phyloP scores from a whole-genome alignment of 2,797 vertebrate species.

The Triplophysa bombifrons region DNA sequence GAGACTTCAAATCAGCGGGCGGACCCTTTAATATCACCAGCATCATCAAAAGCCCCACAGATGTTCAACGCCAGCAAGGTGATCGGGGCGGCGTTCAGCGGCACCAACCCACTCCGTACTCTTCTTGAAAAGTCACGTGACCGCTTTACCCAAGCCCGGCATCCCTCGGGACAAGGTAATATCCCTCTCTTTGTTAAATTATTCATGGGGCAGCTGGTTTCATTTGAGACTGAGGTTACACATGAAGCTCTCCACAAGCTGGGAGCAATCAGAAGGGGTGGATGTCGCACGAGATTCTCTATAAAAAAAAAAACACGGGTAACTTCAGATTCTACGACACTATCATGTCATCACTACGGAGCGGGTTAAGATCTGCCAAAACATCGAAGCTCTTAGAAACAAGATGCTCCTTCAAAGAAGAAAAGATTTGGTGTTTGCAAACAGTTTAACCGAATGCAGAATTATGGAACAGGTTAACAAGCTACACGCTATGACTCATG shows the following conservation, averaged over 20 bases:
- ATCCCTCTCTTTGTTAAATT: conserved; percentile 46
- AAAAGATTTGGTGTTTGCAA: conserved; percentile 28
- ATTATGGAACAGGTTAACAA: conserved; percentile 39
- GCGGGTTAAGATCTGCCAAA: conserved; percentile 18
- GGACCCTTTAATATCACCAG: conserved; percentile 24
- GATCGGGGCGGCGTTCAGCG: conserved; percentile 17
- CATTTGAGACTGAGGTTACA: conserved; percentile 50
- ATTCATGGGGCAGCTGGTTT: conserved; percentile 60
- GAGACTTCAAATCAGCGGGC: conserved; percentile 38
- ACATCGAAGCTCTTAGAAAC: conserved; percentile 15
- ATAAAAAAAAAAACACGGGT: conserved; percentile 8
- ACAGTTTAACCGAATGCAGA: not conserved
- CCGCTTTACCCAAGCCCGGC: conserved; percentile 17
- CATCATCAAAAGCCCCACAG: conserved; percentile 3
- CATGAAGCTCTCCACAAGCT: conserved; percentile 50
- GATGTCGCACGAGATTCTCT: conserved; percentile 35
- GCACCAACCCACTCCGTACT: conserved; percentile 3
- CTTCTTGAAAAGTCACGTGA: conserved; percentile 23
- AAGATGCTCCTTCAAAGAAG: not conserved
- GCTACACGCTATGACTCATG: conserved; percentile 21
- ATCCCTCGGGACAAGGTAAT: conserved; percentile 38
- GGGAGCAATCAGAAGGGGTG: conserved; percentile 53
- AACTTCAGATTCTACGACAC: not conserved
- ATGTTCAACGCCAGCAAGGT: conserved; percentile 36
- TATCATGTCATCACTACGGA: conserved; percentile 34